Evolutionary conservation across 2,888 invertebrate species (phyloP).

Genomic region (Mamestra brassicae): DNA sequence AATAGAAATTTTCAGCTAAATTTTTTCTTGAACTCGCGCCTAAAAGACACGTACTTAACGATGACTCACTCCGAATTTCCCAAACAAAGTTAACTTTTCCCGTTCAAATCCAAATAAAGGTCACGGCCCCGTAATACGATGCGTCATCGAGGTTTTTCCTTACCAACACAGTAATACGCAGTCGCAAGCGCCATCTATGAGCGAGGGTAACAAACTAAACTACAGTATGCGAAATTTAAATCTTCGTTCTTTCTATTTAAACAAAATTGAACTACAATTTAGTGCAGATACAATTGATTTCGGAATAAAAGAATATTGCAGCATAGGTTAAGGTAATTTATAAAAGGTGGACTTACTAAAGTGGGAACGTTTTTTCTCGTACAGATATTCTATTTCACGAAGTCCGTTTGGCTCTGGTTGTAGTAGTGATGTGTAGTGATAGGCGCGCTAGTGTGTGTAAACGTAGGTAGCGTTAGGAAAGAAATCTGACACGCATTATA

Average conservation of each 20-base stretch:
- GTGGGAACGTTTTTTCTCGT: no score
- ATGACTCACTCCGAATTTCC: slow-evolving; percentile 24
- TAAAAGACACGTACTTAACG: background rate
- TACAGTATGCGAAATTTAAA: background rate
- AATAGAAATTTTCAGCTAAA: background rate
- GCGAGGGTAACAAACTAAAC: background rate
- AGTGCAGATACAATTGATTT: background rate
- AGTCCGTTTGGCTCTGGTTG: no score
- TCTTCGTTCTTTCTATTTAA: background rate
- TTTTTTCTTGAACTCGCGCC: background rate
- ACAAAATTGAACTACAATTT: background rate
- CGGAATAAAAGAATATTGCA: background rate
- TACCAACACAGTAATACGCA: background rate
- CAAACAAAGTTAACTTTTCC: slow-evolving; percentile 7
- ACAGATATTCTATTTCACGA: no score
- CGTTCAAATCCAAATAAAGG: background rate
- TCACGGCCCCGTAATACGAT: slow-evolving; percentile 11
- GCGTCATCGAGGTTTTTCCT: slow-evolving; percentile 8
- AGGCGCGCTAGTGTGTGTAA: no score
- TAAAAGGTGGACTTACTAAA: no score
- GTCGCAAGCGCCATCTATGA: slow-evolving; percentile 29
- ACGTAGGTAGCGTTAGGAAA: no score
- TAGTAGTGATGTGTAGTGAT: no score
- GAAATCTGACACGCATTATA: no score
- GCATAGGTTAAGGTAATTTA: no score